Evolutionary conservation across 2,888 invertebrate genomes (phyloP).

Genomic region (Oxytorus armatus): DNA sequence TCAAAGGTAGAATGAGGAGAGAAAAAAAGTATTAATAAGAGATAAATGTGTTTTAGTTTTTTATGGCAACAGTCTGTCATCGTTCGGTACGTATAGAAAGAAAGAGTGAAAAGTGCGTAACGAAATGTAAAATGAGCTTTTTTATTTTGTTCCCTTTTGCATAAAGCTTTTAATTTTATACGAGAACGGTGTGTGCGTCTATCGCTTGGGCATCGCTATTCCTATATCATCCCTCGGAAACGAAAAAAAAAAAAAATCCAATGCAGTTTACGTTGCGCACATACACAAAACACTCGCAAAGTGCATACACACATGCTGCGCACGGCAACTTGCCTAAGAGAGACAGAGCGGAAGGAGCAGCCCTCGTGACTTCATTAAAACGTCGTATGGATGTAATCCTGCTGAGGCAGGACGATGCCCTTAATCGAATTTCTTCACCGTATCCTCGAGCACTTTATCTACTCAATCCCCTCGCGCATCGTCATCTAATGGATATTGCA

Average conservation of each 20-base stretch:
- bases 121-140: constrained; percentile 59
- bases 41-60: background rate
- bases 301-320: constrained; percentile 1
- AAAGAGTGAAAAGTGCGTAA: constrained; percentile 34
- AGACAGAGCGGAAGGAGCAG: constrained; percentile 4
- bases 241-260: no score
- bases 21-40: no score
- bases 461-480: constrained; percentile 41
- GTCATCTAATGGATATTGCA: constrained; percentile 54
- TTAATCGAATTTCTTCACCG: constrained; percentile 56
- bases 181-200: constrained; percentile 7
- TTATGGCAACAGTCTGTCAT: background rate
- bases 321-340: constrained; percentile 6
- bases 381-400: constrained; percentile 57
- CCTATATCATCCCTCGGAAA: constrained; percentile 32
- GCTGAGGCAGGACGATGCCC: constrained; percentile 42
- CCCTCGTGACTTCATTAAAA: constrained; percentile 64
- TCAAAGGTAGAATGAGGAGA: constrained; percentile 29
- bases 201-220: constrained; percentile 23
- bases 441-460: constrained; percentile 52
- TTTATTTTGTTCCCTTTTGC: constrained; percentile 52
- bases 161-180: constrained; percentile 40
- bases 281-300: constrained; percentile 7
- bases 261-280: constrained; percentile 19
- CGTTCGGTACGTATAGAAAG: no score